Base-by-base conservation (phyloP, 1,140 invertebrate species). In the Temnothorax longispinosus region DNA sequence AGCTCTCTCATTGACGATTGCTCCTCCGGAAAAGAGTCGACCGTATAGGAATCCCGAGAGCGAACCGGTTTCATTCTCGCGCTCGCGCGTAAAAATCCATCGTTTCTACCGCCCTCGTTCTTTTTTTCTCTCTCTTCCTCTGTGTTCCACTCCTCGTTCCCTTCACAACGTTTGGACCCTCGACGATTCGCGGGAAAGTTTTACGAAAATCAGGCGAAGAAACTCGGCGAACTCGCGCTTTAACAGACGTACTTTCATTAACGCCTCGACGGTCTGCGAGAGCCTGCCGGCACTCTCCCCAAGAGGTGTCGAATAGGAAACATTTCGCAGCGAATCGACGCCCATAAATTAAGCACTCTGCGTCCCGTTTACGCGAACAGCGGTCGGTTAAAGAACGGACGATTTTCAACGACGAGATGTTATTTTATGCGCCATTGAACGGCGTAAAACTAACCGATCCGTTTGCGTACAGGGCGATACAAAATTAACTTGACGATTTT, bases 191-290 rank as follows among this genome's bases (percentile, higher is more conserved):
- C 72, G 87, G 90, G 89, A 86, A 89, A 92, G 89, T 90, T 93
- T 91, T 91, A 94, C 87, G 89, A 91, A 87, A 91, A 64, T 56
- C 74, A 86, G 54, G 87, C 91, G 91, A 92, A 92, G 90, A 86
- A 93, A 81, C 91, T 85, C 77, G 32, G 88, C 81, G 86, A 92
- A 81, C 90, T 91, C 88, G 85, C 71, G 87, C 88, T 92, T 92
- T 93, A 93, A 93, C 91, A 92, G 90, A 93, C 93, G 91, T 92
- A 91, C 92, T 94, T 94, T 94, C 93, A 94, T 94, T 94, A 94
- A 92, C 91, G 91, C 91, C 91, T 87, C 87, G 87, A 65, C 90
- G 87, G 65, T 69, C 27, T 85, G 47, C 67, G 50, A 87, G 86
- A 74, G 72, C 86, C 87, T 77, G 56, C 77, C 56, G 58, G 41